Evolutionary conservation across 2,113 vertebrate species (phyloP), one percentile per base, ranked within the genome.

Genomic region (Ammospiza nelsoni): DNA sequence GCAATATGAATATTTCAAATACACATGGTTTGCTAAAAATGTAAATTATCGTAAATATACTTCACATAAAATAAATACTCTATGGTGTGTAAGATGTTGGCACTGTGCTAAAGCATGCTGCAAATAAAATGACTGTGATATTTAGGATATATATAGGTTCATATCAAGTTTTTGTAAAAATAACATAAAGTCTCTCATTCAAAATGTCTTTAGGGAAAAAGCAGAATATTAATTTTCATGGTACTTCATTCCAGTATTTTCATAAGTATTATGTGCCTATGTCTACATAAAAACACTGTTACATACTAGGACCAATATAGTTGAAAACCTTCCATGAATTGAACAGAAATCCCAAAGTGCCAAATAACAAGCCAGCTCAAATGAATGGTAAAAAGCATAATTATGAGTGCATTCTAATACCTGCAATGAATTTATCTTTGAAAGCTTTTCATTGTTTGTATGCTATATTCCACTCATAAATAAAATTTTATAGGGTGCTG

Each of bases 181-280:
- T 96, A 96, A 92, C 89, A 90, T 96, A 92, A 97, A 97, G 84
- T 92, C 91, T 71, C 78, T 95, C 39, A 95, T 97, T 97, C 92
- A 91, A 95, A 94, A 72, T 0, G 14, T 97, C 97, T 97, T 77
- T 31, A 90, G 96, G 97, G 96, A 91, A 97, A 98, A 97, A 94
- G 63, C 85, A 97, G 96, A 98, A 97, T 97, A 97, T 97, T 98
- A 95, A 97, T 98, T 97, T 97, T 97, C 97, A 95, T 84, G 62
- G 95, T 90, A 93, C 79, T 93, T 72, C 66, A 91, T 83, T 97
- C 67, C 95, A 93, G 54, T 90, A 95, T 97, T 97, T 98, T 95
- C 91, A 48, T 92, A 97, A 96, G 94, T 97, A 94, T 97, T 97
- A 96, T 92, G 94, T 67, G 86, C 95, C 94, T 96, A 83, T 65